Conservation (phyloP, 1,140 invertebrate genomes). For the Probaryconus sp. region DNA sequence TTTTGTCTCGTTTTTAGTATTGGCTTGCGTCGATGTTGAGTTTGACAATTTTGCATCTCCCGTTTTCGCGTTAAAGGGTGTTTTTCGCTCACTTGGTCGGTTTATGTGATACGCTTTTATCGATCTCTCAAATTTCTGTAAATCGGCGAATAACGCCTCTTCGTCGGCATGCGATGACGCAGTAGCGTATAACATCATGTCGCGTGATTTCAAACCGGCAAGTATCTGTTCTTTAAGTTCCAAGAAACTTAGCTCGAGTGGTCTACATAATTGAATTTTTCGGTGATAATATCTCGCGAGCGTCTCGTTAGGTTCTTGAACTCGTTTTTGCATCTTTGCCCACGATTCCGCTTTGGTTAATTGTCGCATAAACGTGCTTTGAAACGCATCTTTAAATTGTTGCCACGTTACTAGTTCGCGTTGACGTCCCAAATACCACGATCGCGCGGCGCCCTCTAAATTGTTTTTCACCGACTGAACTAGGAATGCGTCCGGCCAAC, state of each 20-base stretch:
- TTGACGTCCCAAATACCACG: conserved; percentile 36
- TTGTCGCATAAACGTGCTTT: conserved; percentile 21
- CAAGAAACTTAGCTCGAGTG: conserved; percentile 14
- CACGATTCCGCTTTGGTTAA: conserved; percentile 25
- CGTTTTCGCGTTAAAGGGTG: neutral
- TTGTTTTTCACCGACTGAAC: conserved; percentile 27
- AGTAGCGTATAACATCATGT: conserved; percentile 28
- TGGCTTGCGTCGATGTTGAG: conserved; percentile 6
- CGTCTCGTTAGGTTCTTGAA: conserved; percentile 17
- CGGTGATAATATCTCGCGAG: conserved; percentile 42
- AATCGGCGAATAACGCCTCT: conserved; percentile 31
- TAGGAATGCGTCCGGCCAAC: conserved; percentile 14
- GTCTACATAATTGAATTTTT: conserved; percentile 46
- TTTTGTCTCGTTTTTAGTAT: neutral
- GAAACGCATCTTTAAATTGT: conserved; percentile 22
- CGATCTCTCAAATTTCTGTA: conserved; percentile 34
- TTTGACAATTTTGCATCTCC: conserved; percentile 3
- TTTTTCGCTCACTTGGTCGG: neutral
- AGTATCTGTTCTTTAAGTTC: conserved; percentile 46
- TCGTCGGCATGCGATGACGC: conserved; percentile 19
- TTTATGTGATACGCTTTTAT: conserved; percentile 22
- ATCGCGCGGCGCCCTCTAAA: conserved; percentile 39
- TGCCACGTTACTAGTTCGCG: conserved; percentile 12
- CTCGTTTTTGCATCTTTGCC: conserved; percentile 21
- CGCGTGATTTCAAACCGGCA: conserved; percentile 30